Conservation (phyloP, 2,113 vertebrate species). For the Maccullochella peelii region DNA sequence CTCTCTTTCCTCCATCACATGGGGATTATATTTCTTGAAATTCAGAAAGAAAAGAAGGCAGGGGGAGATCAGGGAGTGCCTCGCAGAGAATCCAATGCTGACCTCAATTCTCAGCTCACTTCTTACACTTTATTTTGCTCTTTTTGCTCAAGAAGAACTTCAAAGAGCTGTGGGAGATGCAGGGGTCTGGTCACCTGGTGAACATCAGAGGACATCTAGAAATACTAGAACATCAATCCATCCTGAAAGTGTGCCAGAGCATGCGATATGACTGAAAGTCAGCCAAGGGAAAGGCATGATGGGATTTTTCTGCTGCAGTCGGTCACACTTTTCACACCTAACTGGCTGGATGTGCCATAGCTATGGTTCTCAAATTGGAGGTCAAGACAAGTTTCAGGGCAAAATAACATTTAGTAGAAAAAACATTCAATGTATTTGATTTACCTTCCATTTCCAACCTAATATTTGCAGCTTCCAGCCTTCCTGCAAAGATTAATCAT, state of each 20-base stretch:
- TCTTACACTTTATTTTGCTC: constrained; percentile 17
- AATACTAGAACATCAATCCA: constrained; percentile 35
- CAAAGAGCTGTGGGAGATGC: constrained; percentile 59
- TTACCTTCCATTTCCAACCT: background rate
- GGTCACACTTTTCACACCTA: constrained; percentile 38
- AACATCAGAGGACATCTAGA: constrained; percentile 60
- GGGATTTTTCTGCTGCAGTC: constrained; percentile 49
- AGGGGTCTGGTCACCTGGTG: constrained; percentile 38
- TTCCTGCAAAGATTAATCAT: background rate
- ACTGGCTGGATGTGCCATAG: constrained; percentile 13
- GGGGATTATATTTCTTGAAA: constrained; percentile 61
- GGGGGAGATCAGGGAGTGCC: constrained; percentile 32
- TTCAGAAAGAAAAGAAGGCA: constrained; percentile 25
- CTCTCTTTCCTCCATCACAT: constrained; percentile 7
- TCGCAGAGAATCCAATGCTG: constrained; percentile 50
- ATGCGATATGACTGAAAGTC: constrained; percentile 11
- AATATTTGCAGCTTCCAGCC: background rate
- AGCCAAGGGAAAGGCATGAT: constrained; percentile 43
- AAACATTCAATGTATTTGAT: background rate
- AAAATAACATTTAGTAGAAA: background rate
- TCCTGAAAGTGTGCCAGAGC: constrained; percentile 31
- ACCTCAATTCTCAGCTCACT: constrained; percentile 64
- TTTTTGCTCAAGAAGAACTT: constrained; percentile 48
- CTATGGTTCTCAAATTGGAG: background rate
- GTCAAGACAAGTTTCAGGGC: background rate